Conservation (phyloP, 2,113 vertebrate species). For the Gobius niger region DNA sequence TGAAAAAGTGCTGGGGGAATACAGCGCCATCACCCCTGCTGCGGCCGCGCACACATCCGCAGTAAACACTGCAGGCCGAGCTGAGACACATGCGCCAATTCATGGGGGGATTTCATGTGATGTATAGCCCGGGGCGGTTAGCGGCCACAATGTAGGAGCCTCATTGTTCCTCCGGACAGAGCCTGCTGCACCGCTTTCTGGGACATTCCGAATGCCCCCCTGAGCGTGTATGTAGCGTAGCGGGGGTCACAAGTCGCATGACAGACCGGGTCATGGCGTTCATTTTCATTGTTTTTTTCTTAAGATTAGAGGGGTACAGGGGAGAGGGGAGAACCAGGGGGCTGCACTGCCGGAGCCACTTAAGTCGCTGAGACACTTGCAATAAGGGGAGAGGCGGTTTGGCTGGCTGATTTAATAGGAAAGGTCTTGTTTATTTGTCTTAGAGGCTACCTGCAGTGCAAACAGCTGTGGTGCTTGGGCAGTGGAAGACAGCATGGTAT, state of each 20-base stretch:
- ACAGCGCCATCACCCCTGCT: constrained; percentile 43
- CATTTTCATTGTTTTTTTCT: no score
- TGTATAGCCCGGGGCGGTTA: constrained; percentile 60
- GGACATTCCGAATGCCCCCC: constrained; percentile 52
- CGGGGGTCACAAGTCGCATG: constrained; percentile 57
- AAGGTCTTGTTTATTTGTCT: constrained; percentile 12
- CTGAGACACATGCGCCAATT: constrained; percentile 35
- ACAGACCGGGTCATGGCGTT: constrained; percentile 39
- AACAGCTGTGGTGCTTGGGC: constrained; percentile 4
- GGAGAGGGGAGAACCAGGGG: constrained; percentile 17
- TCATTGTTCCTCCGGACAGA: constrained; percentile 63
- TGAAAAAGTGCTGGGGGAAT: constrained; percentile 54
- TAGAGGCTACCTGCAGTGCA: constrained; percentile 6
- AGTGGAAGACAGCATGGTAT: not conserved
- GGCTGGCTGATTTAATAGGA: constrained; percentile 9
- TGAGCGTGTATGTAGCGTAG: constrained; percentile 25
- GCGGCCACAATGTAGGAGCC: constrained; percentile 58
- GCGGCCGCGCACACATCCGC: constrained; percentile 1
- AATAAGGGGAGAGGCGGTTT: constrained; percentile 8
- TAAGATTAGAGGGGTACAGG: constrained; percentile 29
- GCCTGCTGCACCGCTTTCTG: constrained; percentile 49
- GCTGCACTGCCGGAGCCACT: constrained; percentile 7
- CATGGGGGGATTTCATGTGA: constrained; percentile 63
- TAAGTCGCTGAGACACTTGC: constrained; percentile 13
- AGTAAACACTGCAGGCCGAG: constrained; percentile 7